Evolutionary conservation across 2,113 vertebrate species (phyloP), one percentile per base, ranked within the genome.

Genomic region (Melierax canorus): DNA sequence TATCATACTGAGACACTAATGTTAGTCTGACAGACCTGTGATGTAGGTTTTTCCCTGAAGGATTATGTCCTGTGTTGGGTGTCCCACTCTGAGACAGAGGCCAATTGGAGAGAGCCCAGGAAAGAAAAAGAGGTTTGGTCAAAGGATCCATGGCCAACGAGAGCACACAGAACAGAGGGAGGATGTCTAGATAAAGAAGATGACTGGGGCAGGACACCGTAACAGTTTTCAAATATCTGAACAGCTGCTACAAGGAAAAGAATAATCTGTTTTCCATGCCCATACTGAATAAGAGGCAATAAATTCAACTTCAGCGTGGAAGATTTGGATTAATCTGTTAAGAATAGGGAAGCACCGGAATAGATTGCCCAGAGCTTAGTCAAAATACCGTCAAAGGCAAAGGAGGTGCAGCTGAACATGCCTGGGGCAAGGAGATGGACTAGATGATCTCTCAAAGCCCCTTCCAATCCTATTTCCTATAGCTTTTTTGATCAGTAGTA

Each of bases 281-380:
- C 24, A 32, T 53, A 77, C 63, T 95, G 75, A 94, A 51, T 82
- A 91, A 92, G 34, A 95, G 30, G 69, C 51, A 87, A 68, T 75
- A 89, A 79, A 58, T 92, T 82, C 78, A 91, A 78, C 69, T 90
- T 82, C 77, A 94, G 77, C 56, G 45, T 64, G 69, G 74, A 92
- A 94, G 69, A 93, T 82, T 82, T 64, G 53, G 30, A 38, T 69
- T 93, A 85, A 94, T 94, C 87, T 94, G 64, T 89, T 91, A 87
- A 95, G 91, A 96, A 85, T 7, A 87, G 24, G 66, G 66, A 96
- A 92, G 64, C 15, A 12, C 30, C 56, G 43, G 84, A 95, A 94
- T 78, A 71, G 75, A 63, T 77, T 71, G 72, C 64, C n/a, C 39
- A 74, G 38, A 92, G 45, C 60, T 84, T 78, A 51, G 66, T 53